A percentile compares a stretch with the other conserved stretches of the same genome.
phyloP scores from a whole-genome alignment of 2,113 vertebrate genomes.

The Gracilinanus agilis region DNA sequence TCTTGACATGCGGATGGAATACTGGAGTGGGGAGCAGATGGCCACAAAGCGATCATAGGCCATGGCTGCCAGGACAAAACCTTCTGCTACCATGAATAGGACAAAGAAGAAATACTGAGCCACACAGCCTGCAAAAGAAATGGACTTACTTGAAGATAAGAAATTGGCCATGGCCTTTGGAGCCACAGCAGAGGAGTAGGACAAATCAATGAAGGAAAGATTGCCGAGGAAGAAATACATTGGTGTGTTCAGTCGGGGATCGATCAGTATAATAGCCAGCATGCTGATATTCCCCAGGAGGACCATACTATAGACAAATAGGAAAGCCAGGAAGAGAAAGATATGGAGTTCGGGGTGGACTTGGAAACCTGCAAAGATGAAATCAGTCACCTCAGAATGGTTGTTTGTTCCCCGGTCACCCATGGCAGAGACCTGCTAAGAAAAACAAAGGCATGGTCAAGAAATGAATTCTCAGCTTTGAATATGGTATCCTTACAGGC shows the following conservation, averaged over 20 bases:
- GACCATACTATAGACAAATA: constrained; percentile 60
- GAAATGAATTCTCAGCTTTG: constrained; percentile 13
- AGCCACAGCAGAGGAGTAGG: constrained; percentile 65
- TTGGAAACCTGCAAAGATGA: constrained; percentile 70
- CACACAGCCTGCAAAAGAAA: constrained; percentile 69
- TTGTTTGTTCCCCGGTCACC: constrained; percentile 60
- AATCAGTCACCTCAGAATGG: constrained; percentile 61
- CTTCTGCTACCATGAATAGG: constrained; percentile 67
- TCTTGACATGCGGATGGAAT: constrained; percentile 53
- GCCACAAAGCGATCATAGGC: constrained; percentile 66
- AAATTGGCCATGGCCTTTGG: constrained; percentile 70
- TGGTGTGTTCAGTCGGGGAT: constrained; percentile 68
- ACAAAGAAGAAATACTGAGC: constrained; percentile 68
- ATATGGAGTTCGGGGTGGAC: constrained; percentile 62
- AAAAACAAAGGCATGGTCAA: constrained; percentile 56
- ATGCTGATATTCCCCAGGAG: constrained; percentile 68
- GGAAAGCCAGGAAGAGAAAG: constrained; percentile 68
- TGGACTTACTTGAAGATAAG: constrained; percentile 61
- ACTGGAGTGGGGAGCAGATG: constrained; percentile 69
- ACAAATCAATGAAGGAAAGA: constrained; percentile 65
- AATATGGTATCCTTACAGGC: neutral
- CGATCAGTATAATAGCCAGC: constrained; percentile 57
- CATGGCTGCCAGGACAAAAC: constrained; percentile 72
- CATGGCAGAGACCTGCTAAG: constrained; percentile 65
- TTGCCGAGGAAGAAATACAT: constrained; percentile 77